phyloP scores from a whole-genome alignment of 2,888 invertebrate genomes.

The Mellilla xanthometata region DNA sequence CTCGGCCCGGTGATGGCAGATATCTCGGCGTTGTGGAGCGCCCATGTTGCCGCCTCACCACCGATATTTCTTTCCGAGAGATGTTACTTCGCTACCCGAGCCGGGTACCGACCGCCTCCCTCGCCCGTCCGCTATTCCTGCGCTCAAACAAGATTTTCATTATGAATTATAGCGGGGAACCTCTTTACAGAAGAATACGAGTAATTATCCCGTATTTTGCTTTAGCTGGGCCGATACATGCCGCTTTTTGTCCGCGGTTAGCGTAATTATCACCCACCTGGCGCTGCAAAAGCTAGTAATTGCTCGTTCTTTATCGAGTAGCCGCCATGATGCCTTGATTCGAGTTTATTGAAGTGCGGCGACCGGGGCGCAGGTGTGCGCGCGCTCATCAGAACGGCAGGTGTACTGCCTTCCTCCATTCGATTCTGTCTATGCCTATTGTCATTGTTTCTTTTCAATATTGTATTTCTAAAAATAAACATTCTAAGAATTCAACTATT shows the following conservation, averaged over 20 bases:
- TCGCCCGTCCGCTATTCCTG: too few relatives aligned
- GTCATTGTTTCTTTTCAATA: slow-evolving; percentile 30
- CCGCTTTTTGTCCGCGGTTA: slow-evolving; percentile 22
- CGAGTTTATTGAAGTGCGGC: slow-evolving; percentile 19
- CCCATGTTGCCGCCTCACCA: slow-evolving; percentile 29
- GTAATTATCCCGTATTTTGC: slow-evolving; percentile 43
- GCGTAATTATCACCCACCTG: slow-evolving; percentile 8
- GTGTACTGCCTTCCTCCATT: slow-evolving; percentile 37
- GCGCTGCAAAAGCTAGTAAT: slow-evolving; percentile 12
- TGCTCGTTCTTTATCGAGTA: slow-evolving; percentile 7
- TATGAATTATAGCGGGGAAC: slow-evolving; percentile 57
- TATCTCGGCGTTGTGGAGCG: slow-evolving; percentile 50
- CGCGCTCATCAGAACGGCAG: slow-evolving; percentile 45
- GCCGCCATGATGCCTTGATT: slow-evolving; percentile 11
- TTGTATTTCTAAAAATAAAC: neutral
- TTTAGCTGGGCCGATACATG: slow-evolving; percentile 17
- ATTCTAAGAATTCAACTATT: too few relatives aligned
- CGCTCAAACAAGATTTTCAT: slow-evolving; percentile 60
- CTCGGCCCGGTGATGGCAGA: slow-evolving; percentile 66
- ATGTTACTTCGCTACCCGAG: slow-evolving; percentile 42
- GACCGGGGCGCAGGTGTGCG: slow-evolving; percentile 30
- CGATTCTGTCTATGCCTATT: slow-evolving; percentile 12
- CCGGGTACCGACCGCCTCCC: slow-evolving; percentile 26
- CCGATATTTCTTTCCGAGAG: slow-evolving; percentile 48
- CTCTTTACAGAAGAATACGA: slow-evolving; percentile 43